Base-by-base conservation (phyloP, 2,797 vertebrate genomes). In the Sebastes matsubarae region DNA sequence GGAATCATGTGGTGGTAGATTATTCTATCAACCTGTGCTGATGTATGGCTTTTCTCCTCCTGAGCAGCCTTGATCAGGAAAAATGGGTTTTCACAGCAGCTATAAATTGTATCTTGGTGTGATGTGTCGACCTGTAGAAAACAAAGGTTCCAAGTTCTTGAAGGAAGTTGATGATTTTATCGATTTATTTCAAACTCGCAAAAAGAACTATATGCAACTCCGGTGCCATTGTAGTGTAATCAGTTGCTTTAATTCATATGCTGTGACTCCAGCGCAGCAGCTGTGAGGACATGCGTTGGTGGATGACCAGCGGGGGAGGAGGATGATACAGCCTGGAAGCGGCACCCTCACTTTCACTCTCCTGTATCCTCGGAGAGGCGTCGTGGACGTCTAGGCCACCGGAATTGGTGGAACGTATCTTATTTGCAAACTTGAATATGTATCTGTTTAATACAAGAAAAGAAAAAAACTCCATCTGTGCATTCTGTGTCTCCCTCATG, bases 251-350 rank as follows among this genome's bases (percentile, higher is more conserved):
- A 50, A 67, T 80, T 54, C 18, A 61, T 9, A 61, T 22, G 30
- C 38, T 18, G 54, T 58, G 63, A 58, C 61, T 75, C n/a, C 16
- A 16, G 27, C 9, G 4, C 55, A 36, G 63, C 22, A 34, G 52
- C 27, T 34, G 22, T 25, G 20, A 77, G 25, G 68, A 46, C 60
- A 13, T 78, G 75, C 20, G 22, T 67, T n/a, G 54, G 54, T 66
- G 60, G 52, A 66, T n/a, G n/a, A n/a, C n/a, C 50, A n/a, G 14
- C 16, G 24, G n/a, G 7, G 34, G 14, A n/a, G 69, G 54, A 72
- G 60, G 52, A 66, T n/a, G n/a, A n/a, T 4, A 8, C n/a, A 58
- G 8, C 38, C 2, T 24, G 24, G 7, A 25, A 52, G 54, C 6
- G 1, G 52, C n/a, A 18, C 36, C 46, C 8, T 46, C n/a, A 59